phyloP scores from a whole-genome alignment of 92 coral and sea anemone genomes.

The Porites rus region DNA sequence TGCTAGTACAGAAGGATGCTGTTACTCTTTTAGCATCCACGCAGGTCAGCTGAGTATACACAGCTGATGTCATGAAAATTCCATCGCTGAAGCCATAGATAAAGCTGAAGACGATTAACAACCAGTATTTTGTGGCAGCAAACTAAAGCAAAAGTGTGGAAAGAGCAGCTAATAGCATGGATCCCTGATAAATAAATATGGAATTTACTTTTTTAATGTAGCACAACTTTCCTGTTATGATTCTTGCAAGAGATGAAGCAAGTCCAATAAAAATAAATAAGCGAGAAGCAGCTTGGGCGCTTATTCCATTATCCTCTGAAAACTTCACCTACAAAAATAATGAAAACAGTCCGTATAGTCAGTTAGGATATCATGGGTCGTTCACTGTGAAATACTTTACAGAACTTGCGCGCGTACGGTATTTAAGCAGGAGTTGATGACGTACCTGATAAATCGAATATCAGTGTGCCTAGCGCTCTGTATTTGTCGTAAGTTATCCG shows the following conservation, averaged over 20 bases:
- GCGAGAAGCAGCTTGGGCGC: conserved; percentile 27
- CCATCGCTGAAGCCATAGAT: neutral
- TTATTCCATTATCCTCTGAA: conserved; percentile 10
- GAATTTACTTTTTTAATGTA: neutral
- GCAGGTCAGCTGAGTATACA: neutral
- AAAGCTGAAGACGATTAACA: neutral
- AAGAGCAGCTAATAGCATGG: neutral
- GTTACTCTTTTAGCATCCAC: neutral
- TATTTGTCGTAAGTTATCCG: too few relatives aligned
- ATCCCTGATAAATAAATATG: conserved; percentile 3
- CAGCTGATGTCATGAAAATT: neutral
- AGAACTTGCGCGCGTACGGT: too few relatives aligned
- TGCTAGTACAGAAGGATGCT: neutral
- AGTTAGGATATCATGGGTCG: too few relatives aligned
- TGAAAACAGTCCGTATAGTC: too few relatives aligned
- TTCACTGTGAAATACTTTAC: too few relatives aligned
- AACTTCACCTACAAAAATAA: conserved; percentile 4
- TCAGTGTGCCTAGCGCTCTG: too few relatives aligned
- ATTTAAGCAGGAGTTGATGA: too few relatives aligned
- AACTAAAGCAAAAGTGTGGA: conserved; percentile 7
- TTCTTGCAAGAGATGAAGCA: conserved; percentile 7
- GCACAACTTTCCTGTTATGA: conserved; percentile 14
- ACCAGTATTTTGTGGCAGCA: conserved; percentile 10
- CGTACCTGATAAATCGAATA: too few relatives aligned
- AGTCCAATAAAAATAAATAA: conserved; percentile 25